Evolutionary conservation across 2,888 invertebrate genomes (phyloP).

Genomic region (Cephus rjabovi): DNA sequence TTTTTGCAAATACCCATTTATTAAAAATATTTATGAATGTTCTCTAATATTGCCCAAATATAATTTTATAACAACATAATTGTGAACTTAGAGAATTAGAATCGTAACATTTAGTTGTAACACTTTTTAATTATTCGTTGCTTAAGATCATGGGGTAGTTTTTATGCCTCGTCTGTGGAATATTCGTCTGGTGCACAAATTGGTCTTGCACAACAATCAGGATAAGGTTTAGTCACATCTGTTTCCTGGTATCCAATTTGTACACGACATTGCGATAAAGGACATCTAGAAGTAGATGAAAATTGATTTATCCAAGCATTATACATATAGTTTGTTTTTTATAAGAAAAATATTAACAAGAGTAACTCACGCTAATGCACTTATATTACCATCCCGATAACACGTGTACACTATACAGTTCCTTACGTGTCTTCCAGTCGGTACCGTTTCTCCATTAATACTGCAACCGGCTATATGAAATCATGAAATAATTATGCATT

Average conservation of each 20-base stretch:
- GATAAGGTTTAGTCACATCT: conserved; percentile 33
- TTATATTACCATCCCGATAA: background rate
- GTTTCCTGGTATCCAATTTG: conserved; percentile 24
- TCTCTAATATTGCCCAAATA: background rate
- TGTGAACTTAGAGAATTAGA: background rate
- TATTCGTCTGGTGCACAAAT: conserved; percentile 20
- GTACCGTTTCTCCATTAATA: background rate
- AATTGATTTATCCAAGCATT: background rate
- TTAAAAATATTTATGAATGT: background rate
- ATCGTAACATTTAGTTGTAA: background rate
- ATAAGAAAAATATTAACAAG: background rate
- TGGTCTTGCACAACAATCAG: conserved; percentile 35
- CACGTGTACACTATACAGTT: conserved; percentile 1
- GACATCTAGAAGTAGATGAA: conserved; percentile 32
- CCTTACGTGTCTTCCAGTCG: background rate
- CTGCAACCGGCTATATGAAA: background rate
- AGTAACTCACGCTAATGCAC: conserved; percentile 1
- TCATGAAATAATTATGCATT: background rate
- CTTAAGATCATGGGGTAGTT: background rate
- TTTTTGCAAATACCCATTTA: background rate
- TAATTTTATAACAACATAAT: background rate
- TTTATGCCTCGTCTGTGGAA: background rate
- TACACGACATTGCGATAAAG: conserved; percentile 15
- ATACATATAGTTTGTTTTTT: background rate
- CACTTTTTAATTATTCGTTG: background rate